These are phyloP conservation scores for Porites rus DNA, from an alignment of 92 coral and sea anemone species.

Conservation along the genomic window DNA sequence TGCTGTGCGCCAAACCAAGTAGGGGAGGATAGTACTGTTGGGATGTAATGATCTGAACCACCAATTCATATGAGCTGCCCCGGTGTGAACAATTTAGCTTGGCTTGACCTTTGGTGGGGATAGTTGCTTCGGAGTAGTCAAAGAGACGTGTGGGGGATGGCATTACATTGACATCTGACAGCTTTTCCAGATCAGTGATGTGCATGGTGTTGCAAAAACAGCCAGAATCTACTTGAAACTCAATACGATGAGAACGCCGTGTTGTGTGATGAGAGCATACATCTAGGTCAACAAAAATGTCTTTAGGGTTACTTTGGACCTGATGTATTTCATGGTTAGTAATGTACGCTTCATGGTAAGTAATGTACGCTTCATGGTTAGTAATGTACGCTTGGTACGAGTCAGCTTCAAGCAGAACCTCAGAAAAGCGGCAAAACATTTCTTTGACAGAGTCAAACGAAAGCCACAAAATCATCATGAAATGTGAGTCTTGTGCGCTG, in stretches of 20 bases:
- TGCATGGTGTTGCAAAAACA: conserved; percentile 74
- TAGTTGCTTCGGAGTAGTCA: conserved; percentile 66
- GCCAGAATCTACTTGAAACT: conserved; percentile 63
- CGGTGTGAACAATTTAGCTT: conserved; percentile 38
- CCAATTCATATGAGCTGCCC: conserved; percentile 55
- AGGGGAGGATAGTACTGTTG: conserved; percentile 64
- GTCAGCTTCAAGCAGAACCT: background rate
- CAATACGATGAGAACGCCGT: conserved; percentile 19
- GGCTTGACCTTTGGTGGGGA: conserved; percentile 60
- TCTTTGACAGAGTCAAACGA: background rate
- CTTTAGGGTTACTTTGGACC: conserved; percentile 54
- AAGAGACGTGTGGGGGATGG: conserved; percentile 64
- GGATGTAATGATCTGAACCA: conserved; percentile 48
- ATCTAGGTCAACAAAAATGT: conserved; percentile 68
- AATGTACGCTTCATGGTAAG: conserved; percentile 39
- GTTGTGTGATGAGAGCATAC: conserved; percentile 37
- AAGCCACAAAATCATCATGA: background rate
- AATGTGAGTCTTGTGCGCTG: no score
- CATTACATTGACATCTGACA: conserved; percentile 22
- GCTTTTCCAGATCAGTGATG: conserved; percentile 67
- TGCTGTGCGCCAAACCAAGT: conserved; percentile 58
- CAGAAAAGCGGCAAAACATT: background rate
- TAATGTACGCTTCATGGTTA: conserved; percentile 43
- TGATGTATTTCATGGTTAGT: conserved; percentile 58
- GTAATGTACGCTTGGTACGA: conserved; percentile 17